Conservation (phyloP, 2,113 vertebrate genomes). For the Scytalopus superciliaris region DNA sequence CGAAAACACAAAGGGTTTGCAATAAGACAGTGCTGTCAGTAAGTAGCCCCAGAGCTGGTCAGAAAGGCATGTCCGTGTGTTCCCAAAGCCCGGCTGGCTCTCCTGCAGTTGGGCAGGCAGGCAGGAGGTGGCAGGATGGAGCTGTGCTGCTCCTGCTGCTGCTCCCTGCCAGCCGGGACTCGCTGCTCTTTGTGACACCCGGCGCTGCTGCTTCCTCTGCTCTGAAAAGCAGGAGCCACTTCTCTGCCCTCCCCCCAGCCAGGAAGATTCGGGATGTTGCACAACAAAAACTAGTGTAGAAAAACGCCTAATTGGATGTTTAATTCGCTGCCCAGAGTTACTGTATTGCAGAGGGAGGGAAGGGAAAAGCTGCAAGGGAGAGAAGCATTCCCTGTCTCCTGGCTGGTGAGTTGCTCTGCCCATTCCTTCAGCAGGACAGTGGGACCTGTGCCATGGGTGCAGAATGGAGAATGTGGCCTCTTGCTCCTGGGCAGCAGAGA, state of each 20-base stretch:
- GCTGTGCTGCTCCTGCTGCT: background rate
- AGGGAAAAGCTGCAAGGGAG: background rate
- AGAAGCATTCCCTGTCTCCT: background rate
- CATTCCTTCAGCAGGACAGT: background rate
- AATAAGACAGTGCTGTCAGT: background rate
- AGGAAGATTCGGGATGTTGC: background rate
- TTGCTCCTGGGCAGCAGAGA: background rate
- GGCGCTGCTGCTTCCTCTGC: background rate
- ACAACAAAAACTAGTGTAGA: background rate
- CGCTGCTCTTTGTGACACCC: background rate
- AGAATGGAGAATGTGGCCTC: background rate
- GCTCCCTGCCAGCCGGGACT: background rate
- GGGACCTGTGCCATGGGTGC: background rate
- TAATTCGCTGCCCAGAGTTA: background rate
- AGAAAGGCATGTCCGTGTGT: accelerated
- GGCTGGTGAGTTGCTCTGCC: background rate
- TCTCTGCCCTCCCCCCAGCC: background rate
- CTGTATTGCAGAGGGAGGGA: background rate
- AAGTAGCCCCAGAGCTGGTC: background rate
- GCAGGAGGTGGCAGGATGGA: slow-evolving; percentile 52
- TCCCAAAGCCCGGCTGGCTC: accelerated
- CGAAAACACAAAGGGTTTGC: background rate
- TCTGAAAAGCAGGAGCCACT: background rate
- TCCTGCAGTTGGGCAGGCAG: background rate
- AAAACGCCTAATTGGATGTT: background rate